Conservation (phyloP, 2,797 vertebrate genomes). For the Gallinago solitaria region DNA sequence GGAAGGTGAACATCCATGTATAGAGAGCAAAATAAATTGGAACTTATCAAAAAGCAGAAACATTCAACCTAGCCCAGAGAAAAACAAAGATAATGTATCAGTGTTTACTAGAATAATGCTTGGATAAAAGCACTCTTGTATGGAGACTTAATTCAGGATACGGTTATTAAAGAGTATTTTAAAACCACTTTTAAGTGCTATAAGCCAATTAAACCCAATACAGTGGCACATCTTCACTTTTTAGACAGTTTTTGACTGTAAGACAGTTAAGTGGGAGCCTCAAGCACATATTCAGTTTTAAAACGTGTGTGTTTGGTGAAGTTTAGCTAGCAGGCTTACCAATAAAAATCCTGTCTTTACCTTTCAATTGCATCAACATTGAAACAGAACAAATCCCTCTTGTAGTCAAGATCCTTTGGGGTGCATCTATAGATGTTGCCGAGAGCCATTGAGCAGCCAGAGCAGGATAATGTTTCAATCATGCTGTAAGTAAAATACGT, state of each 20-base stretch:
- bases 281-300: not conserved
- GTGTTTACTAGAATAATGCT: not conserved
- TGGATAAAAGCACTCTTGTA: not conserved
- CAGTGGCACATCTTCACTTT: not conserved
- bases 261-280: not conserved
- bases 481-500: slow-evolving; percentile 70
- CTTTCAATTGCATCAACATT: slow-evolving; percentile 84
- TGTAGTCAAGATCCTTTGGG: slow-evolving; percentile 85
- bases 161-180: not conserved
- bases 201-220: not conserved
- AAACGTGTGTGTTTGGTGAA: not conserved
- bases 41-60: not conserved
- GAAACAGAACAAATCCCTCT: slow-evolving; percentile 87
- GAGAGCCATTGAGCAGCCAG: slow-evolving; percentile 79
- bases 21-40: not conserved
- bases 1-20: not conserved
- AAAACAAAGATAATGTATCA: not conserved
- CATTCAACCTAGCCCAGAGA: not conserved
- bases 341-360: slow-evolving; percentile 57
- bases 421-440: slow-evolving; percentile 87
- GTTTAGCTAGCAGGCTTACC: not conserved
- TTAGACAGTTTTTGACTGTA: not conserved
- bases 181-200: not conserved
- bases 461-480: slow-evolving; percentile 81
- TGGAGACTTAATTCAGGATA: not conserved